Base-by-base conservation (phyloP, 2,113 vertebrate genomes). In the Nothoprocta pentlandii region DNA sequence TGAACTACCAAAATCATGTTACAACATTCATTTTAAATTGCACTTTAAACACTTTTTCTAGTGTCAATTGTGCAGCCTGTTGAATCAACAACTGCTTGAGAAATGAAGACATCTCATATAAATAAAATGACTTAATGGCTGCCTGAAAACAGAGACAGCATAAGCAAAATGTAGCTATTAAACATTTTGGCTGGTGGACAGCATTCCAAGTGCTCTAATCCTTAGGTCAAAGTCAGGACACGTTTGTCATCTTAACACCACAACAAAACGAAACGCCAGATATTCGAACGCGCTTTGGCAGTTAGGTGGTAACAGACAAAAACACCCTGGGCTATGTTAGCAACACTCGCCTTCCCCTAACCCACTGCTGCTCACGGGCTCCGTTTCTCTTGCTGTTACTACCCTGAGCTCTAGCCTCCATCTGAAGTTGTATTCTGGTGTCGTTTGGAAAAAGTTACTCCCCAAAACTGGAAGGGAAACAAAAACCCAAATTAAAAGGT, bases 1-100 rank as follows among this genome's bases (percentile, higher is more conserved):
- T 30, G 25, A 94, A 70, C 46, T 67, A 87, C 30, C 15, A 83
- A 96, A 91, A 85, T 25, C 51, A 54, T 0, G 0, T 63, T 80
- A 70, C n/a, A 75, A 64, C 49, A 75, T 11, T 9, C 19, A 1
- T 78, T 89, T 44, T 71, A 16, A n/a, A 62, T 53, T 49, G 56
- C 0, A 53, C 9, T 56, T 73, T 10, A 84, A 34, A 16, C 6
- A 16, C 64, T 87, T 94, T 56, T 78, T 46, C 56, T 67, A 67
- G 36, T 10, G 4, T 11, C 30, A 85, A 16, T 46, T 79, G 17
- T 77, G 54, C 44, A 85, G 32, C 9, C 64, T 66, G 14, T 22
- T 71, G 58, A 90, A 26, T 82, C 51, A 85, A 87, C 23, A 25
- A 20, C 86, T 54, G 28, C 28, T 94, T 92, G 46, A 85, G 69